phyloP scores from a whole-genome alignment of 2,888 invertebrate species.

The Antitype chi region DNA sequence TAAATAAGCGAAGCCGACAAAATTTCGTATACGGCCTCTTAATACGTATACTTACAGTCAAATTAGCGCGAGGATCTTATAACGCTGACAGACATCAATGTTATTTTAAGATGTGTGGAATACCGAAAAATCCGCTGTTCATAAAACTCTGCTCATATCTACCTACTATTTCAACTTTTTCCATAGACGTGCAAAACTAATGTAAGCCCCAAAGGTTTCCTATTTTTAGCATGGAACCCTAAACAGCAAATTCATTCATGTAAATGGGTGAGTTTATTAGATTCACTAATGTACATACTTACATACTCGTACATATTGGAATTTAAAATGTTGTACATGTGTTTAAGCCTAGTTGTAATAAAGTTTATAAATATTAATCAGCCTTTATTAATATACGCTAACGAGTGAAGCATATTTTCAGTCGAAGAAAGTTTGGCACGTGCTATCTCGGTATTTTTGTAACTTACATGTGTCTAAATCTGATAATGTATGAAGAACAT shows the following conservation, averaged over 20 bases:
- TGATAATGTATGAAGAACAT: not conserved
- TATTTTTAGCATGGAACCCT: conserved; percentile 5
- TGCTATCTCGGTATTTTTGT: conserved; percentile 19
- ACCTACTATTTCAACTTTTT: not conserved
- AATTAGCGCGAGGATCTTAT: not conserved
- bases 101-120: too few relatives aligned
- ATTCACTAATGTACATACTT: conserved; percentile 40
- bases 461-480: conserved; percentile 4
- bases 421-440: conserved; percentile 5
- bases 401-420: conserved; percentile 52
- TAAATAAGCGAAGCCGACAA: too few relatives aligned
- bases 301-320: conserved; percentile 33
- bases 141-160: not conserved
- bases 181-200: not conserved
- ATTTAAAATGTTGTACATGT: conserved; percentile 57
- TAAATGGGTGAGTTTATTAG: conserved; percentile 37
- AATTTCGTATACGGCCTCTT: too few relatives aligned
- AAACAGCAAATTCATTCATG: conserved; percentile 32
- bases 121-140: not conserved
- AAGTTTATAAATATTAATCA: conserved; percentile 68
- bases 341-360: conserved; percentile 47
- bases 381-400: conserved; percentile 61
- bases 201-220: not conserved
- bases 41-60: too few relatives aligned
- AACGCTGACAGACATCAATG: not conserved